Evolutionary conservation across 2,797 vertebrate genomes (phyloP), one percentile per base, ranked within the genome.

Genomic region (Enteromius thamalakanensis): DNA sequence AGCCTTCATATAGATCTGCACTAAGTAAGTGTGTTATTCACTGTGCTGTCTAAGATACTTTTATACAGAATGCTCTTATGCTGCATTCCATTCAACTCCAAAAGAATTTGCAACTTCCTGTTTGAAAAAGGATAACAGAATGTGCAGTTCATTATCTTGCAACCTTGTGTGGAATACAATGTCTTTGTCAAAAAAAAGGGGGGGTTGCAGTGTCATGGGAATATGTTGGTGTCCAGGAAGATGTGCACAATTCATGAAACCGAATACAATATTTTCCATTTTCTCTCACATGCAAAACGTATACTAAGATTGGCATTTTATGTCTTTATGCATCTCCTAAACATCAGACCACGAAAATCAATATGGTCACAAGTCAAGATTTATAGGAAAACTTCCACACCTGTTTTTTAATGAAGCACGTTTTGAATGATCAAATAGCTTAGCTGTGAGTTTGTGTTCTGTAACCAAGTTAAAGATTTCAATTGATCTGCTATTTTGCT

Each of bases 1-100:
- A 99, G 92, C 98, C 98, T 3, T 99, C 98, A 0, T 99, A 99
- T 89, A 96, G 95, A 83, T 99, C 97, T 0, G 97, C 97, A 37
- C 90, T 99, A 87, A 98, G 98, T 99, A 95, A 97, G 97, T 19
- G 9, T 65, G 58, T 40, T 23, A 37, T 32, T 65, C 32, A 37
- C 32, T 29, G 1, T 69, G 17, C 21, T 51, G 42, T 51, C 12
- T 23, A 26, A 37, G 49, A 76, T 58, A 19, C 32, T 37, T 1
- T 15, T 23, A 26, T 65, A 37, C 76, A 53, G 19, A 53, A 69
- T 68, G 4, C 11, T 12, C 14, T 21, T 74, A n/a, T 49, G 26
- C 23, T 26, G 12, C 75, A 74, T 40, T 65, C 11, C 51, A 58
- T 64, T 21, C 45, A 53, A 37, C 72, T 32, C 34, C 49, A 58